Conservation (phyloP, 2,113 vertebrate species). For the Pandion haliaetus region DNA sequence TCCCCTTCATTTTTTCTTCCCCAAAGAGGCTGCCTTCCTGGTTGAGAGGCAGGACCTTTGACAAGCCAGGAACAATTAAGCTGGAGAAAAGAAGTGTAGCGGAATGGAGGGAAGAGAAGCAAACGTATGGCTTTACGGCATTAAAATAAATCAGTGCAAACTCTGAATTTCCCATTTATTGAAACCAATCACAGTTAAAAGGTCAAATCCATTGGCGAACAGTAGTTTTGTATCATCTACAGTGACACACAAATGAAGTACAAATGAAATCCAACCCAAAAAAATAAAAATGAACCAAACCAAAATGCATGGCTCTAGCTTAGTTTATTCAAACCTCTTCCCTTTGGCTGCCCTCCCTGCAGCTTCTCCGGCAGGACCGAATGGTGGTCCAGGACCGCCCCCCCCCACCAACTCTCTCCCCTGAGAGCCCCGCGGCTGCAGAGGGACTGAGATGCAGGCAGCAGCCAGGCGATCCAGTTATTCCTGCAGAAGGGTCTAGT, state of each 20-base stretch:
- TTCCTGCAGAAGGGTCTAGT: not conserved
- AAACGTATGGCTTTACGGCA: fast-evolving
- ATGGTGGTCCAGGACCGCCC: fast-evolving
- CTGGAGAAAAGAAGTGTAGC: not conserved
- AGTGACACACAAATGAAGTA: not conserved
- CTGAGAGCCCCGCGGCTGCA: not conserved
- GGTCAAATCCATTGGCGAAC: conserved; percentile 59
- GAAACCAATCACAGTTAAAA: conserved; percentile 66
- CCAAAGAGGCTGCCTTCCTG: not conserved
- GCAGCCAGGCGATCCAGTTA: not conserved
- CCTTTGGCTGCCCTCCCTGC: not conserved
- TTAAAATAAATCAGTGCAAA: not conserved
- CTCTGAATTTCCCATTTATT: conserved; percentile 68
- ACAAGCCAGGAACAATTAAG: not conserved
- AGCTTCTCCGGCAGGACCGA: fast-evolving
- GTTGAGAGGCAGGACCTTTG: not conserved
- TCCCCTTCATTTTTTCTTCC: not conserved
- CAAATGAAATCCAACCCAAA: not conserved
- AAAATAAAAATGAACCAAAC: not conserved
- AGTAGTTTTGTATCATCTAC: conserved; percentile 4
- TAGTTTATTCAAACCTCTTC: not conserved
- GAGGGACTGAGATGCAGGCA: not conserved
- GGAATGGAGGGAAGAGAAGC: not conserved
- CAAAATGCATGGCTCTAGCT: not conserved
- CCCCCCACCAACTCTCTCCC: not conserved